These are phyloP conservation scores for Melitaea athalia DNA, from an alignment of 2,888 invertebrate species.

Conservation along the genomic window DNA sequence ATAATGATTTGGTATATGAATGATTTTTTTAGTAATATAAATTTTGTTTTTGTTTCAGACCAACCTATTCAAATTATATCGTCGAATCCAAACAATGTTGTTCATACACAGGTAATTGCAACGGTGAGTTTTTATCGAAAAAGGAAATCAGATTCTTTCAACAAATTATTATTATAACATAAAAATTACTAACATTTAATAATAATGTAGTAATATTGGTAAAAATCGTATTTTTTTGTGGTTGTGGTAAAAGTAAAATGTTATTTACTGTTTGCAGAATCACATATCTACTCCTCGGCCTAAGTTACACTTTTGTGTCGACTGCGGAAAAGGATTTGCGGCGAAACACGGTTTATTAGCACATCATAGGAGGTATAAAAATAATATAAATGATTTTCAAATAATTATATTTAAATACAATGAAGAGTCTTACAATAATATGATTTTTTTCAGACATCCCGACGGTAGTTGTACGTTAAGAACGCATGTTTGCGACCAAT, in stretches of 20 bases:
- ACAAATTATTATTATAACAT: neutral
- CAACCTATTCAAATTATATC: constrained; percentile 77
- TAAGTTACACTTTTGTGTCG: constrained; percentile 89
- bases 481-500: constrained; percentile 90
- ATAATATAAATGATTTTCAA: neutral
- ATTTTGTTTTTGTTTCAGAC: constrained; percentile 54
- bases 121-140: constrained; percentile 58
- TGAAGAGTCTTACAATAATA: too few relatives aligned
- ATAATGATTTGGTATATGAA: too few relatives aligned
- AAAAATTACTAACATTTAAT: neutral
- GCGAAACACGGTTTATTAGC: constrained; percentile 91
- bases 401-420: constrained; percentile 2
- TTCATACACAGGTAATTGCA: constrained; percentile 77
- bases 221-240: too few relatives aligned
- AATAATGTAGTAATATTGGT: too few relatives aligned
- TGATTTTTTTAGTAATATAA: constrained; percentile 3
- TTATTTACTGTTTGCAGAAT: constrained; percentile 53
- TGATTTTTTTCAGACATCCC: constrained; percentile 81
- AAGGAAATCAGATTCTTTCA: neutral
- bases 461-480: constrained; percentile 90
- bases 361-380: constrained; percentile 85
- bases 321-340: constrained; percentile 91
- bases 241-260: neutral
- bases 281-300: constrained; percentile 80
- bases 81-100: constrained; percentile 72